Conservation (phyloP, 1,140 invertebrate species). For the Holcopasites calliopsidis region DNA sequence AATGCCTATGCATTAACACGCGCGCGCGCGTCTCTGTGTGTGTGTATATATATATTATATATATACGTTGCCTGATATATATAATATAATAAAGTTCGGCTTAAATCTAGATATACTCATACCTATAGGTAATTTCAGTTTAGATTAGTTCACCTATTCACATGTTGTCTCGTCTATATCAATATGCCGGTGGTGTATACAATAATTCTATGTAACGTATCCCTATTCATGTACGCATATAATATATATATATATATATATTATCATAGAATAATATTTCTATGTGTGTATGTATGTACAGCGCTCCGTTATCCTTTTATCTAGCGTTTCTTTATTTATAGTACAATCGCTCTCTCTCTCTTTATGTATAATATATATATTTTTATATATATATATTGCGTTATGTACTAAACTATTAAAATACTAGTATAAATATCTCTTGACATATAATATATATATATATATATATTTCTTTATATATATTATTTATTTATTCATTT, state of each 20-base stretch:
- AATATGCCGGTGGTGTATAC: constrained; percentile 69
- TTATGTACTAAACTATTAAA: constrained; percentile 77
- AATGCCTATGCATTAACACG: constrained; percentile 67
- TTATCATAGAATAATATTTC: constrained; percentile 67
- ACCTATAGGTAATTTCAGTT: constrained; percentile 64
- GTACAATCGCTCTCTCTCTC: constrained; percentile 55
- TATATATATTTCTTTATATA: constrained; percentile 60
- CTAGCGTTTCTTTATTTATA: constrained; percentile 62
- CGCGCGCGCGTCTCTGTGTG: too few relatives aligned
- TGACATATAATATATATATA: constrained; percentile 64
- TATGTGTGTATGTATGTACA: constrained; percentile 73
- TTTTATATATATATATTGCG: constrained; percentile 54
- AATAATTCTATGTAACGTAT: constrained; percentile 67
- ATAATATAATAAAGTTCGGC: constrained; percentile 59
- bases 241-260: constrained; percentile 60
- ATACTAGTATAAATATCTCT: constrained; percentile 79
- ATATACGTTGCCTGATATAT: not conserved
- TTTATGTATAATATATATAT: constrained; percentile 59
- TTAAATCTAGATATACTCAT: constrained; percentile 61
- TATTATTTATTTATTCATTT: constrained; percentile 59
- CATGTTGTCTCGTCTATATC: constrained; percentile 64
- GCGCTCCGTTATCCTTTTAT: constrained; percentile 53
- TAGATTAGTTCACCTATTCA: constrained; percentile 63
- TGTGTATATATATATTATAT: constrained; percentile 18
- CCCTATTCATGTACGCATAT: constrained; percentile 62